Evolutionary conservation across 1,140 invertebrate genomes (phyloP).

Genomic region (Lethocerus indicus): DNA sequence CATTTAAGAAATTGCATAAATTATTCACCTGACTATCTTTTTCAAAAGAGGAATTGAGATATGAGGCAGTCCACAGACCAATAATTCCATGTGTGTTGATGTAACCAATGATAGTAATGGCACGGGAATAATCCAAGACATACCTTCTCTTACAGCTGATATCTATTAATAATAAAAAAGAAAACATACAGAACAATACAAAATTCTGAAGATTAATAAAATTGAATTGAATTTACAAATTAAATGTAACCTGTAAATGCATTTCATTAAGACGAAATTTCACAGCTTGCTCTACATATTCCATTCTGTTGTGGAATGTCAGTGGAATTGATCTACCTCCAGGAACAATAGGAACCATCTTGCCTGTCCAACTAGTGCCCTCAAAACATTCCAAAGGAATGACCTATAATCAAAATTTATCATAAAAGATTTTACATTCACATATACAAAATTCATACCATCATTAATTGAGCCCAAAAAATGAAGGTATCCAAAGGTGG

Average conservation of each 20-base stretch:
- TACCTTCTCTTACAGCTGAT: slow-evolving; percentile 40
- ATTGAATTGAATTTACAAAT: neutral
- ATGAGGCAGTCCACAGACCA: slow-evolving; percentile 46
- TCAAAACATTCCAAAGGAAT: slow-evolving; percentile 48
- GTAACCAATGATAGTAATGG: slow-evolving; percentile 43
- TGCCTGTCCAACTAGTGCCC: slow-evolving; percentile 40
- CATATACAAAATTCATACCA: neutral
- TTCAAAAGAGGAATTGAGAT: slow-evolving; percentile 41
- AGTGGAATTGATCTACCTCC: slow-evolving; percentile 39
- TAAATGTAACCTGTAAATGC: slow-evolving; percentile 32
- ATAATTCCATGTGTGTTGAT: slow-evolving; percentile 38
- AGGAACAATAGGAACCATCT: slow-evolving; percentile 37
- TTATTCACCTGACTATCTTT: slow-evolving; percentile 39
- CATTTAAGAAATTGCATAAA: too few species aligned
- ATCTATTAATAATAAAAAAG: slow-evolving; percentile 26
- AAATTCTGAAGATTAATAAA: neutral
- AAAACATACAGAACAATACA: too few species aligned
- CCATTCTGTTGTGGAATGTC: slow-evolving; percentile 38
- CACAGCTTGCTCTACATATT: slow-evolving; percentile 42
- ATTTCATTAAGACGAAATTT: slow-evolving; percentile 44
- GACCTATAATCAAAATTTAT: slow-evolving; percentile 23
- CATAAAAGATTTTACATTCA: neutral
- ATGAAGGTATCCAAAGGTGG: neutral
- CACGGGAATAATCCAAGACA: slow-evolving; percentile 46
- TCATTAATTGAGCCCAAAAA: neutral